A percentile compares a stretch with the other conserved stretches of the same genome.
These are phyloP conservation scores for Peribatodes rhomboidaria DNA, from an alignment of 2,888 invertebrate species.

Conservation along the genomic window DNA sequence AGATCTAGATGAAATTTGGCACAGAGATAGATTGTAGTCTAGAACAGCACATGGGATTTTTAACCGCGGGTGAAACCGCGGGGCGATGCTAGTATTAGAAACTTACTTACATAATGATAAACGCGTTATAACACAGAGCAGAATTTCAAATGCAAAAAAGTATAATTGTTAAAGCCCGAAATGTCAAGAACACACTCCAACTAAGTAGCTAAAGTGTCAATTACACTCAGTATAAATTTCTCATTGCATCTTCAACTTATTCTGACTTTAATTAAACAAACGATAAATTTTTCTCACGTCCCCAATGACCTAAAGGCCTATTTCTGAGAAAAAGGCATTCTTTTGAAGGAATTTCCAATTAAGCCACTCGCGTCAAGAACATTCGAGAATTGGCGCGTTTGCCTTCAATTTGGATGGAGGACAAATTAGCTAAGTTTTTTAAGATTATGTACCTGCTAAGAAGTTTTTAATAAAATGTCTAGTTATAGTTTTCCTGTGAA, in stretches of 20 bases:
- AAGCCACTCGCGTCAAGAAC: constrained; percentile 34
- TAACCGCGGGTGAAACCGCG: no score
- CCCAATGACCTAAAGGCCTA: constrained; percentile 33
- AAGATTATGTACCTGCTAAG: not conserved
- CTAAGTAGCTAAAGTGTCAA: not conserved
- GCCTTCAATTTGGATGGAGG: constrained; percentile 10
- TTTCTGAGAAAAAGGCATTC: constrained; percentile 39
- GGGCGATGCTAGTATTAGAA: no score
- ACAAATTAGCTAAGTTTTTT: constrained; percentile 6
- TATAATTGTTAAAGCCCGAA: not conserved
- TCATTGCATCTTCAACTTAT: constrained; percentile 1
- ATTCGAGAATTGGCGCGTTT: constrained; percentile 19
- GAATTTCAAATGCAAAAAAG: no score
- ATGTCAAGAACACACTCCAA: not conserved
- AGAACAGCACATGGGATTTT: no score
- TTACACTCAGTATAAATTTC: not conserved
- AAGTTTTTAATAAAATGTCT: no score
- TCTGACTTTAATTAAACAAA: constrained; percentile 41
- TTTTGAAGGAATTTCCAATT: constrained; percentile 51
- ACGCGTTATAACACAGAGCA: not conserved
- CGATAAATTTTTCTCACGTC: constrained; percentile 41
- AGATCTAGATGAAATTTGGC: no score
- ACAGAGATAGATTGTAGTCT: no score
- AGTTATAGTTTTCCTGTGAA: no score
- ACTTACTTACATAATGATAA: not conserved